Conservation (phyloP, 2,113 vertebrate species). For the Apodemus sylvaticus region DNA sequence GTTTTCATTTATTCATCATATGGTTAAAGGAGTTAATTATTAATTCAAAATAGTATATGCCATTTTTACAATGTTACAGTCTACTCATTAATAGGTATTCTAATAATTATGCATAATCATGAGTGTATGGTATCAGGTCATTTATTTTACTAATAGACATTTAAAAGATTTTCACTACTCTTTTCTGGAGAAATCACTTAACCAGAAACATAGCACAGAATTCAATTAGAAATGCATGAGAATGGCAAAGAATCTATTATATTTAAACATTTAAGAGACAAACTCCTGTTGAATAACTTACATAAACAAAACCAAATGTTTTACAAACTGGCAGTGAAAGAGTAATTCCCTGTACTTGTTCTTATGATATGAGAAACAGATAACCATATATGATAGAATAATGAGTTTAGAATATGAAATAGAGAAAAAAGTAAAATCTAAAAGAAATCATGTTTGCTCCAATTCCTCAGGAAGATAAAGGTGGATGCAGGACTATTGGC, state of each 20-base stretch:
- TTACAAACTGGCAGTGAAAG: neutral
- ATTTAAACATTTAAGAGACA: neutral
- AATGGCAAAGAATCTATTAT: neutral
- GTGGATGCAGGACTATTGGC: neutral
- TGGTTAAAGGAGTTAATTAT: neutral
- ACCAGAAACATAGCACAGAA: neutral
- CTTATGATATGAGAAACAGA: neutral
- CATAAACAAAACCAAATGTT: neutral
- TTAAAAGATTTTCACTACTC: neutral
- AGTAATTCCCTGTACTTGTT: neutral
- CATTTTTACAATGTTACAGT: neutral
- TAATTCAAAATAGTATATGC: neutral
- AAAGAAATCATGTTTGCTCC: neutral
- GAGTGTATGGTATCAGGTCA: neutral
- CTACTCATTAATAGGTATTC: neutral
- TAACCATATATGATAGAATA: neutral
- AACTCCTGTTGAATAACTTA: neutral
- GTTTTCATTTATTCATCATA: neutral
- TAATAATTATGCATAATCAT: neutral
- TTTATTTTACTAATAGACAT: neutral
- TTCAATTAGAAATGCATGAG: neutral
- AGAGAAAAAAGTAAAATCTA: neutral
- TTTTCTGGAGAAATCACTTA: neutral
- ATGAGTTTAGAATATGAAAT: neutral
- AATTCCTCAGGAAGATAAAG: constrained; percentile 11